Percentiles rank a stretch among this genome's conserved stretches.
Conservation (phyloP, 2,113 vertebrate genomes). For the Bos javanicus region DNA sequence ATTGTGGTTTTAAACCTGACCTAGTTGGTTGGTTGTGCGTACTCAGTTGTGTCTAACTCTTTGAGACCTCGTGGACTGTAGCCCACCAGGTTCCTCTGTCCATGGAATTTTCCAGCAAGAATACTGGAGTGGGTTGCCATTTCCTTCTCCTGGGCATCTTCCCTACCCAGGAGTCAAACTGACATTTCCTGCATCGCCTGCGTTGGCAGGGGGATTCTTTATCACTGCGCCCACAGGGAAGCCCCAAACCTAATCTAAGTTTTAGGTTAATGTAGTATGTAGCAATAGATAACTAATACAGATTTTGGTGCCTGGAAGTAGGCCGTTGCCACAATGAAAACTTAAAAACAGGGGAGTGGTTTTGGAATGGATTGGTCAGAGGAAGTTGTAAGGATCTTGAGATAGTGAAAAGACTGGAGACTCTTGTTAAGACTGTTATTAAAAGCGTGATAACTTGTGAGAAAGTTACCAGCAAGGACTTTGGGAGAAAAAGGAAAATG, state of each 20-base stretch:
- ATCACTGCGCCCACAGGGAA: not conserved
- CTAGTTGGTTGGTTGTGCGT: not conserved
- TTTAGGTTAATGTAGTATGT: not conserved
- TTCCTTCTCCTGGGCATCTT: not conserved
- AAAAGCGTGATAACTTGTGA: not conserved
- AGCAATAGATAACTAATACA: not conserved
- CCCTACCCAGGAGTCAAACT: not conserved
- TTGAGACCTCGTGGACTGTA: not conserved
- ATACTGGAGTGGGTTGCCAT: not conserved
- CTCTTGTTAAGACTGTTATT: not conserved
- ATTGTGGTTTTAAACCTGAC: not conserved
- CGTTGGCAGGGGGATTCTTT: not conserved
- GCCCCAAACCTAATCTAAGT: not conserved
- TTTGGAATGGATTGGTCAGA: not conserved
- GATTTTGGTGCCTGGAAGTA: not conserved
- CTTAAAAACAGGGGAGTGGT: not conserved
- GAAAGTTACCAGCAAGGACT: not conserved
- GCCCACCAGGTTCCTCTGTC: not conserved
- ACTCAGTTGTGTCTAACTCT: not conserved
- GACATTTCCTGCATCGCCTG: not conserved
- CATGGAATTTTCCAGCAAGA: not conserved
- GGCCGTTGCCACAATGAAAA: not conserved
- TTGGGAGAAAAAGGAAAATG: not conserved
- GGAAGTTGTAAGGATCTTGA: not conserved
- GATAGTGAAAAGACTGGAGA: not conserved